Percentiles rank a stretch among this genome's conserved stretches.
Evolutionary conservation across 2,888 invertebrate species (phyloP).

Genomic region (Anthophora plumipes): DNA sequence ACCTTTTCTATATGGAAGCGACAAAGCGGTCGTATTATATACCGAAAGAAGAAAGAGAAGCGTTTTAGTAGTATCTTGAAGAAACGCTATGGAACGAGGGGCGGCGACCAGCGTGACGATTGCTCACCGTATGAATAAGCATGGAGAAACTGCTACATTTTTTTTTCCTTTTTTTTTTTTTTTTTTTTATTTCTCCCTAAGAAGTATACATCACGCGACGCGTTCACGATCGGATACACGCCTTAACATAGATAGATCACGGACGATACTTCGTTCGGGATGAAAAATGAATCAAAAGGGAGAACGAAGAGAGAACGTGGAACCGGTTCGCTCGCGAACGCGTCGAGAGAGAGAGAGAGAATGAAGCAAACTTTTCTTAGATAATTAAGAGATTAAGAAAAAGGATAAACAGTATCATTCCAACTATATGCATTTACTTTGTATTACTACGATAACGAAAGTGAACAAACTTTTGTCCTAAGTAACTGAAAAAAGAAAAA

Average conservation of each 20-base stretch:
- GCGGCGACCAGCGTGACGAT: slow-evolving; percentile 34
- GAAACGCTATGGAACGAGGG: neutral
- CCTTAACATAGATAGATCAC: slow-evolving; percentile 3
- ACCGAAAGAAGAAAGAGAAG: neutral
- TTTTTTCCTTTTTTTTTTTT: too few species aligned
- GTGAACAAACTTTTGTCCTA: slow-evolving; percentile 70
- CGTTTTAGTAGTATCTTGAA: slow-evolving; percentile 10
- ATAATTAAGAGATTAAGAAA: slow-evolving; percentile 43
- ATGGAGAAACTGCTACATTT: slow-evolving; percentile 13
- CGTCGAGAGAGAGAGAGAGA: too few species aligned
- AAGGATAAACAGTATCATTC: slow-evolving; percentile 76
- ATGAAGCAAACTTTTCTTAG: slow-evolving; percentile 47
- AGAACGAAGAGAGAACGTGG: neutral
- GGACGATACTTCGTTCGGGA: neutral
- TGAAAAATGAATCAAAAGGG: slow-evolving; percentile 14
- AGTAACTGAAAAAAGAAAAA: slow-evolving; percentile 36
- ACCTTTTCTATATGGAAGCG: neutral
- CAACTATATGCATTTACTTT: slow-evolving; percentile 80
- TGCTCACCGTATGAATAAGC: slow-evolving; percentile 49
- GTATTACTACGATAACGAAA: slow-evolving; percentile 63
- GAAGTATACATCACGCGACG: slow-evolving; percentile 30
- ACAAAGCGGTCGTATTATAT: neutral
- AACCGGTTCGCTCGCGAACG: slow-evolving; percentile 44
- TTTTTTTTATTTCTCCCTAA: too few species aligned
- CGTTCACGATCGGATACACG: slow-evolving; percentile 41